phyloP scores from a whole-genome alignment of 2,113 vertebrate genomes.

The Bucco capensis region DNA sequence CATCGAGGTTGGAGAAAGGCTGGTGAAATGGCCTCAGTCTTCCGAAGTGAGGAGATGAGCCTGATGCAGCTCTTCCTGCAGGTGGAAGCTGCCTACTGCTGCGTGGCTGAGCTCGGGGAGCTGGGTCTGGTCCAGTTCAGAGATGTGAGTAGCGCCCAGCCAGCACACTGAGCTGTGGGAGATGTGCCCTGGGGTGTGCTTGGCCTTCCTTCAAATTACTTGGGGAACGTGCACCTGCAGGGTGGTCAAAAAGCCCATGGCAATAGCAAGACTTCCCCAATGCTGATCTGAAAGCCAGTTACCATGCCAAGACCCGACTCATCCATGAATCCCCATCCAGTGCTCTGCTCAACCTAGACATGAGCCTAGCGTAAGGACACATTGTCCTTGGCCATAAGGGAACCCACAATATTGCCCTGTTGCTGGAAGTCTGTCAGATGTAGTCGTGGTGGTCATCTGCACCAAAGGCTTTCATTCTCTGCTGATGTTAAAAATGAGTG shows the following conservation, averaged over 20 bases:
- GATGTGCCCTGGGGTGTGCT: not conserved
- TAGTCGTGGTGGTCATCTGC: rapidly evolving
- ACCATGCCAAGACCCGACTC: rapidly evolving
- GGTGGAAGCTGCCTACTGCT: slow-evolving; percentile 82
- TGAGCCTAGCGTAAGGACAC: not conserved
- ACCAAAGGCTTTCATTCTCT: rapidly evolving
- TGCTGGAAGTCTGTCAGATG: not conserved
- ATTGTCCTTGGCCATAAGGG: not conserved
- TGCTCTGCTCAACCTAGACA: not conserved
- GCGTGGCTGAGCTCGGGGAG: slow-evolving; percentile 78
- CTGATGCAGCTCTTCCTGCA: slow-evolving; percentile 80
- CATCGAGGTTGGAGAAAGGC: not conserved
- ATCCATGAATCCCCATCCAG: no score
- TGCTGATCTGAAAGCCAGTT: not conserved
- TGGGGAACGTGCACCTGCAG: not conserved
- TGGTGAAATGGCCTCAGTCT: slow-evolving; percentile 65
- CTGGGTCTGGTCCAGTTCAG: slow-evolving; percentile 81
- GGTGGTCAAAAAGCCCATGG: not conserved
- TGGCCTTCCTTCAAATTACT: not conserved
- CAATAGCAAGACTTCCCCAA: rapidly evolving
- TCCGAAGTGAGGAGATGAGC: slow-evolving; percentile 82
- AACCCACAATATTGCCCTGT: not conserved
- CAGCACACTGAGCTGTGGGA: not conserved
- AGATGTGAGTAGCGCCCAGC: slow-evolving; percentile 72
- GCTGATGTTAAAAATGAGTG: not conserved